Conservation (phyloP, 2,888 invertebrate species). For the Drosophila formosana region DNA sequence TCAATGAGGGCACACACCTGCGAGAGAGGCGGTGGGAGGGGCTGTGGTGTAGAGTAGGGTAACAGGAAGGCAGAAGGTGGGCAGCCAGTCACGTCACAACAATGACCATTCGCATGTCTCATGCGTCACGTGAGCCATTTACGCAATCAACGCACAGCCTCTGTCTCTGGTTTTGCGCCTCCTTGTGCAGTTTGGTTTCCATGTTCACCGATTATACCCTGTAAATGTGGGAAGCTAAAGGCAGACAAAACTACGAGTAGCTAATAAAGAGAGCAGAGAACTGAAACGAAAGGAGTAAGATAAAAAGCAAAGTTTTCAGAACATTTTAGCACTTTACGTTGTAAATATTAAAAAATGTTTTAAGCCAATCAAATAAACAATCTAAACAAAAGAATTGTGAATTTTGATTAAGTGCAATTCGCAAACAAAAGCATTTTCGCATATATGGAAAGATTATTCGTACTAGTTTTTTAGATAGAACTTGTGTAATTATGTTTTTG, state of each 20-base stretch:
- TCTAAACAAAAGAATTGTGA: too few relatives aligned
- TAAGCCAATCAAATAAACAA: too few relatives aligned
- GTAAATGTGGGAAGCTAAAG: background rate
- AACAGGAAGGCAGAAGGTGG: constrained; percentile 3
- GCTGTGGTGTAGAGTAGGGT: background rate
- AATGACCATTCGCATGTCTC: constrained; percentile 53
- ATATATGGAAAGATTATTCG: too few relatives aligned
- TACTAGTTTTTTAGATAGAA: too few relatives aligned
- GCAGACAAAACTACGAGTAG: background rate
- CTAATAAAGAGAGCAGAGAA: background rate
- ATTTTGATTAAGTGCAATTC: too few relatives aligned
- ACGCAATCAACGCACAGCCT: constrained; percentile 55
- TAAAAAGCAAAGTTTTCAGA: background rate
- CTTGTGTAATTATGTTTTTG: too few relatives aligned
- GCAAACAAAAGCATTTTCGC: too few relatives aligned
- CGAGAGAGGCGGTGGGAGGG: background rate
- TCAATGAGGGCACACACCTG: constrained; percentile 30
- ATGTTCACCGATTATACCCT: constrained; percentile 33
- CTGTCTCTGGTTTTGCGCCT: constrained; percentile 23
- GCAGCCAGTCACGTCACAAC: constrained; percentile 26
- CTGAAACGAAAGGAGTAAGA: background rate
- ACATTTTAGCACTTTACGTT: too few relatives aligned
- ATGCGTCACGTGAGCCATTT: constrained; percentile 70
- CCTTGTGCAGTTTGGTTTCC: constrained; percentile 5
- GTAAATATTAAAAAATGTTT: too few relatives aligned